Evolutionary conservation across 35 echinoderm and acorn worm species (phyloP).

Genomic region (Lytechinus variegatus): DNA sequence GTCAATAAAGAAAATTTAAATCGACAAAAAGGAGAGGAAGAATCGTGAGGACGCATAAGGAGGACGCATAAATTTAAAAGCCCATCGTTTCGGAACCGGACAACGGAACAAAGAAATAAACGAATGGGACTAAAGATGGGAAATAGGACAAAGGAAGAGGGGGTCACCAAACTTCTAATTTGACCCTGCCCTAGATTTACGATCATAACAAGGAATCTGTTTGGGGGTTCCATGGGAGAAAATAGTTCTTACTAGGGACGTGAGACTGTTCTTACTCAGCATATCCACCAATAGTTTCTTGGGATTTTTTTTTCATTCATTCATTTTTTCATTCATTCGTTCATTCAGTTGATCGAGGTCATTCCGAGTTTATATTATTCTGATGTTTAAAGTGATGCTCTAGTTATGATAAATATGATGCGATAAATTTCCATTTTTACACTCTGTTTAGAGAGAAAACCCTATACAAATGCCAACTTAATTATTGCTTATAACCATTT

Average conservation of each 20-base stretch:
- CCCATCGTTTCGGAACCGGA: background rate
- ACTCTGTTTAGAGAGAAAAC: no score
- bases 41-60: background rate
- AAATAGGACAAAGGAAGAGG: background rate
- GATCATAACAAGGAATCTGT: background rate
- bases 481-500: no score
- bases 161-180: background rate
- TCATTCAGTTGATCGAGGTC: background rate
- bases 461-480: no score
- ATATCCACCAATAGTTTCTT: background rate
- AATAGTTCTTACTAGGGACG: no score
- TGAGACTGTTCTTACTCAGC: background rate
- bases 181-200: background rate
- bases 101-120: constrained; percentile 9
- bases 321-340: background rate
- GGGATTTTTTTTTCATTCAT: background rate
- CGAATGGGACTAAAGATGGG: background rate
- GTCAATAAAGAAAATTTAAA: no score
- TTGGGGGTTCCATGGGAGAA: background rate
- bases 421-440: no score
- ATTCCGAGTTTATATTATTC: no score
- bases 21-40: no score
- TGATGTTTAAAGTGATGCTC: no score
- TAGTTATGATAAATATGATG: no score
- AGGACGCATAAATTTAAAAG: background rate